Conservation (phyloP, 2,888 invertebrate species). For the Gnatocerus cornutus region DNA sequence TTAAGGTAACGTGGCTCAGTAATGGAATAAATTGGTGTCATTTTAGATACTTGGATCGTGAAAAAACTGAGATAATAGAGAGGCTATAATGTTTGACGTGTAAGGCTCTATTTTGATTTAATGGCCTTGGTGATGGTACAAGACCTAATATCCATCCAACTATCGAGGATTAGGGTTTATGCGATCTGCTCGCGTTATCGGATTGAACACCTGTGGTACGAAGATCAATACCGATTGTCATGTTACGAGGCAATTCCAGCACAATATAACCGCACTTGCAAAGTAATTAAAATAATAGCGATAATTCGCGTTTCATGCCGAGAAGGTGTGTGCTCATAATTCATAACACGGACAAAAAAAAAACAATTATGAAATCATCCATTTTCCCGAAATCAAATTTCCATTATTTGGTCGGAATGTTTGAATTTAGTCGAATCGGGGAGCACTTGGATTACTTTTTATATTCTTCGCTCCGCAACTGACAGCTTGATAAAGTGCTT, state of each 20-base stretch:
- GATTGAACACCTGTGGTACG: constrained; percentile 30
- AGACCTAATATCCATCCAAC: constrained; percentile 25
- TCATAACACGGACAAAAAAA: constrained; percentile 26
- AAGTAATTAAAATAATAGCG: constrained; percentile 15
- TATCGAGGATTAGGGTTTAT: constrained; percentile 15
- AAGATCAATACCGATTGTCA: constrained; percentile 13
- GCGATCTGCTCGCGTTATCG: constrained; percentile 17
- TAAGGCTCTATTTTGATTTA: constrained; percentile 16
- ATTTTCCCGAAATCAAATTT: constrained; percentile 47
- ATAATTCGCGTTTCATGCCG: constrained; percentile 5
- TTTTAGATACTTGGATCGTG: constrained; percentile 23
- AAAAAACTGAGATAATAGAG: neutral
- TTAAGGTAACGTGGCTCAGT: constrained; percentile 38
- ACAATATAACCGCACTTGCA: constrained; percentile 3
- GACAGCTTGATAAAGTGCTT: constrained; percentile 69
- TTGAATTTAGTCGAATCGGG: constrained; percentile 51
- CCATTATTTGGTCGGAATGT: constrained; percentile 34
- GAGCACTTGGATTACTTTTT: constrained; percentile 61
- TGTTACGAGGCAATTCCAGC: constrained; percentile 13
- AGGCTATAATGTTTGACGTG: constrained; percentile 8
- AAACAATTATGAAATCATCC: constrained; percentile 46
- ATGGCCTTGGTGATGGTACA: constrained; percentile 23
- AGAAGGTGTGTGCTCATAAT: constrained; percentile 17
- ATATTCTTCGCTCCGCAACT: constrained; percentile 58
- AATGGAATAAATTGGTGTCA: constrained; percentile 45